Percentiles rank a stretch among this genome's conserved stretches.
Conservation (phyloP, 2,797 vertebrate genomes). For the Phrynocephalus forsythii region DNA sequence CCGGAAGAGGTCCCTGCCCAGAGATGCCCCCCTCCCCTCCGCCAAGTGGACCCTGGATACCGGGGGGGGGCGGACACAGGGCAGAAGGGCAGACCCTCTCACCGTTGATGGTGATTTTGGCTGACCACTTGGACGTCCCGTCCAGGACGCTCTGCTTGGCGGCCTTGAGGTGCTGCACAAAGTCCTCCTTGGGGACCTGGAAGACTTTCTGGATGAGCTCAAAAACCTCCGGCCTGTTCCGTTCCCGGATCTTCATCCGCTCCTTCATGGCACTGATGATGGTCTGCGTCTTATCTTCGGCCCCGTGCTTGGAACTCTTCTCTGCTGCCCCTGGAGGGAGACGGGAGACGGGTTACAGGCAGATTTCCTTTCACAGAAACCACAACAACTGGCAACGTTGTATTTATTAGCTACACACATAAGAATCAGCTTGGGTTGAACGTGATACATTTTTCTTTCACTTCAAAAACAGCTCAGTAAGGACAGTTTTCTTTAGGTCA, state of each 20-base stretch:
- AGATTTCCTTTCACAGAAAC: too few species aligned
- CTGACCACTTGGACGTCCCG: conserved; percentile 98
- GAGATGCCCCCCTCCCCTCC: too few species aligned
- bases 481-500: background rate
- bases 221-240: conserved; percentile 95
- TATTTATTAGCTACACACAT: too few species aligned
- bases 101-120: conserved; percentile 97
- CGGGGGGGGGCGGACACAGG: too few species aligned
- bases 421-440: background rate
- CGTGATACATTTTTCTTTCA: background rate
- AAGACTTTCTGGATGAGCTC: conserved; percentile 97
- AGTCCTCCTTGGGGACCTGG: conserved; percentile 92
- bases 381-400: too few species aligned
- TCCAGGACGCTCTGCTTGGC: conserved; percentile 96
- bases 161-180: conserved; percentile 88
- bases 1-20: too few species aligned
- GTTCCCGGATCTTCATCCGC: conserved; percentile 97
- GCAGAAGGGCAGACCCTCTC: conserved; percentile 17
- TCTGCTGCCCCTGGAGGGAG: conserved; percentile 90
- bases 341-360: background rate
- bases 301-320: conserved; percentile 98
- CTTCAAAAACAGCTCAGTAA: background rate
- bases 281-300: conserved; percentile 96
- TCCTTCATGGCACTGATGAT: conserved; percentile 99
- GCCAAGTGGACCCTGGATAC: too few species aligned